Conservation (phyloP, 2,797 vertebrate species). For the Anniella stebbinsi region DNA sequence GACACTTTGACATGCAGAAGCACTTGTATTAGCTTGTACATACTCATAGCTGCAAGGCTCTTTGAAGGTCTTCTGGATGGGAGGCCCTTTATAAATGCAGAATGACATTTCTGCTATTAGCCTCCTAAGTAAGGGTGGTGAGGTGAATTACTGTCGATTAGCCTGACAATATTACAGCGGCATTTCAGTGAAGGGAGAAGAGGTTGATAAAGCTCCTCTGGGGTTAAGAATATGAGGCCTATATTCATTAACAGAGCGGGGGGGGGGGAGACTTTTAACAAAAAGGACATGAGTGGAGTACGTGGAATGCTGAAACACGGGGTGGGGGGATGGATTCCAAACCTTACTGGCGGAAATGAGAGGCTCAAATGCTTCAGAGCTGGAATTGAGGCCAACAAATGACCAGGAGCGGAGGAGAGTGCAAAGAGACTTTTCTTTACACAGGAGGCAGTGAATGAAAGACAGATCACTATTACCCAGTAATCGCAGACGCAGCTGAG, state of each 20-base stretch:
- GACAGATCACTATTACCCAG: background rate
- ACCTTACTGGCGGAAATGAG: background rate
- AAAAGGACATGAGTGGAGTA: background rate
- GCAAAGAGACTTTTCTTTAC: conserved; percentile 4
- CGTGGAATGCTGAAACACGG: conserved; percentile 16
- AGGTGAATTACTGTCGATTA: conserved; percentile 43
- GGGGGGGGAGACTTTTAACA: background rate
- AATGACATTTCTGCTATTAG: conserved; percentile 31
- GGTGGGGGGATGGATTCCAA: background rate
- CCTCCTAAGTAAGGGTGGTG: conserved; percentile 30
- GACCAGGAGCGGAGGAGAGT: accelerated
- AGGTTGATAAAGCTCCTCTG: conserved; percentile 32
- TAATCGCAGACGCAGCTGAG: background rate
- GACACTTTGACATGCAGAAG: background rate
- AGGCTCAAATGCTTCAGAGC: background rate
- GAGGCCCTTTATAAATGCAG: conserved; percentile 18
- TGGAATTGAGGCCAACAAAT: background rate
- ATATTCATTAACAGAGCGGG: background rate
- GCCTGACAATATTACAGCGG: conserved; percentile 21
- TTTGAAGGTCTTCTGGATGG: conserved; percentile 15
- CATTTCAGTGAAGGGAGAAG: conserved; percentile 1
- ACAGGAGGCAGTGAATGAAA: conserved; percentile 13
- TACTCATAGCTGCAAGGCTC: conserved; percentile 3
- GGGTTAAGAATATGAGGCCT: conserved; percentile 13
- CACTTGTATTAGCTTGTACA: background rate